Conservation (phyloP, 2,888 invertebrate species). For the Unio delphinus region DNA sequence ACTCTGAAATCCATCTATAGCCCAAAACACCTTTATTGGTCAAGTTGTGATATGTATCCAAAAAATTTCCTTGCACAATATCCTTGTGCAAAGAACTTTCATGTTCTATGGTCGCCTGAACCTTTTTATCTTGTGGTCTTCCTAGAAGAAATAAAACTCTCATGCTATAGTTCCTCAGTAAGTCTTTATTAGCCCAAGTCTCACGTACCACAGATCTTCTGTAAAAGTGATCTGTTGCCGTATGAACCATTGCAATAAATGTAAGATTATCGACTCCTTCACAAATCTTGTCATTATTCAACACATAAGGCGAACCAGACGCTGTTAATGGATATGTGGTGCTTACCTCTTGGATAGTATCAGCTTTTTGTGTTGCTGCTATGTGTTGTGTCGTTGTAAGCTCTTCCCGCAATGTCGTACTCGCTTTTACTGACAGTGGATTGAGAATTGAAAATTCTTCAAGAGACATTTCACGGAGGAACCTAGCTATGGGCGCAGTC, state of each 20-base stretch:
- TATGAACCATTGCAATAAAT: constrained; percentile 53
- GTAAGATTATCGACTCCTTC: constrained; percentile 26
- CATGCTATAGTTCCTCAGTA: constrained; percentile 38
- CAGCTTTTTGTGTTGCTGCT: too few species aligned
- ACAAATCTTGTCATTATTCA: constrained; percentile 51
- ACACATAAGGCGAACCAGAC: constrained; percentile 38
- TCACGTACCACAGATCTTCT: constrained; percentile 48
- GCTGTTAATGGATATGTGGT: constrained; percentile 47
- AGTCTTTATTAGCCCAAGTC: constrained; percentile 52
- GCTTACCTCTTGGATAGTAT: too few species aligned
- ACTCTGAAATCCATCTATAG: constrained; percentile 52
- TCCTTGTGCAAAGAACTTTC: constrained; percentile 51
- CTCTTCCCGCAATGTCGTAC: too few species aligned
- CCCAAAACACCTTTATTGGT: constrained; percentile 60
- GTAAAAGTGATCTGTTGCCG: constrained; percentile 47
- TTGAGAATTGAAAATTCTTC: too few species aligned
- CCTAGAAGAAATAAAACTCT: constrained; percentile 57
- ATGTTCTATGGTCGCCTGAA: constrained; percentile 48
- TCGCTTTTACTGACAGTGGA: too few species aligned
- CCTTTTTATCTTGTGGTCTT: constrained; percentile 24
- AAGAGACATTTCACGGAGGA: too few species aligned
- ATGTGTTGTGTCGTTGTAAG: too few species aligned
- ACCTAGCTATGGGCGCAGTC: constrained; percentile 2
- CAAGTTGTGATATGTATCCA: constrained; percentile 55
- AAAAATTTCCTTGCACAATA: constrained; percentile 60